A percentile compares a stretch with the other conserved stretches of the same genome.
Evolutionary conservation across 2,888 invertebrate species (phyloP).

Genomic region (Mantis religiosa): DNA sequence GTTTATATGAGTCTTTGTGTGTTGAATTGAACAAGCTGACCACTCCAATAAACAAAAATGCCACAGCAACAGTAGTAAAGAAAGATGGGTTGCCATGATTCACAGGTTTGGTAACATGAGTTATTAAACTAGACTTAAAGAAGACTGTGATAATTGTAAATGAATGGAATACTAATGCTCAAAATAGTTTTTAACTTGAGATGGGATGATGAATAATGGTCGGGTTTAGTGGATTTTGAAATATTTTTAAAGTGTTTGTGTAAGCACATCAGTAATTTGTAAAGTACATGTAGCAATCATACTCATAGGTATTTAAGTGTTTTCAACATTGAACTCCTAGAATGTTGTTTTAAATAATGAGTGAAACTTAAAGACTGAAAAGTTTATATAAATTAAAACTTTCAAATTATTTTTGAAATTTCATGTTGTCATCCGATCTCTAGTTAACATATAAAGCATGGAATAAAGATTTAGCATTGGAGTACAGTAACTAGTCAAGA

Average conservation of each 20-base stretch:
- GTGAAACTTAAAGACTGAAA: neutral
- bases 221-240: neutral
- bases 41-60: neutral
- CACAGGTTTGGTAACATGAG: neutral
- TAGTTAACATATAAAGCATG: neutral
- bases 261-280: neutral
- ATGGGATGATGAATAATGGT: neutral
- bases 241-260: neutral
- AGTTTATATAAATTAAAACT: neutral
- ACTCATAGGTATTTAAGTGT: neutral
- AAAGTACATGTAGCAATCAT: neutral
- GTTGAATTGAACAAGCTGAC: constrained; percentile 17
- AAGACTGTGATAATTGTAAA: constrained; percentile 1
- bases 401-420: neutral
- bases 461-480: neutral
- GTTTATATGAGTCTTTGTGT: constrained; percentile 10
- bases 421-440: neutral
- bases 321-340: neutral
- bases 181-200: neutral
- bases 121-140: neutral
- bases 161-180: neutral
- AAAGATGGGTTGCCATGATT: neutral
- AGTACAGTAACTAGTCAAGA: neutral
- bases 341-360: neutral
- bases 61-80: neutral